Percentiles rank a stretch among this genome's conserved stretches.
Conservation (phyloP, 2,113 vertebrate genomes). For the Pyxicephalus adspersus region DNA sequence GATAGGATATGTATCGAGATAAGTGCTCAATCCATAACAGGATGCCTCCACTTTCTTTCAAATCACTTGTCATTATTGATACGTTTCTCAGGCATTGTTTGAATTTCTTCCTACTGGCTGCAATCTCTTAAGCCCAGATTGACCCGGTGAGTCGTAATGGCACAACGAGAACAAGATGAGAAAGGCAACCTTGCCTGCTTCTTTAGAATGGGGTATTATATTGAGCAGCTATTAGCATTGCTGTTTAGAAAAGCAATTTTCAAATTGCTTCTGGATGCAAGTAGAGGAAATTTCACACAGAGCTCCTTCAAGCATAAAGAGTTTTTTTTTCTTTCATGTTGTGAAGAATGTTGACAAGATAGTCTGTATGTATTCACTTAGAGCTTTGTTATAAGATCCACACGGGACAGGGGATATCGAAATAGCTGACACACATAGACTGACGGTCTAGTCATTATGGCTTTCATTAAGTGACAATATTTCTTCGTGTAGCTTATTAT, state of each 20-base stretch:
- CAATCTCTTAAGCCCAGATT: conserved; percentile 35
- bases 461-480: not conserved
- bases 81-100: conserved; percentile 20
- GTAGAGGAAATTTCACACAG: conserved; percentile 37
- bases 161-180: conserved; percentile 22
- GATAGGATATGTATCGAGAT: conserved; percentile 24
- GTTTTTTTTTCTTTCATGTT: conserved; percentile 11
- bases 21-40: conserved; percentile 28
- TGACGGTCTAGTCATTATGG: not conserved
- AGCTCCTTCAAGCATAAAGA: conserved; percentile 25
- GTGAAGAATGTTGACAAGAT: conserved; percentile 26
- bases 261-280: conserved; percentile 29
- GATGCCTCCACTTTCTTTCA: conserved; percentile 17
- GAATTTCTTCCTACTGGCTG: conserved; percentile 20
- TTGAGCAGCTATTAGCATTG: conserved; percentile 37
- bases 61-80: conserved; percentile 34
- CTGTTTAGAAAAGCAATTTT: conserved; percentile 45
- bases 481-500: too few relatives aligned
- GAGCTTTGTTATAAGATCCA: conserved; percentile 10
- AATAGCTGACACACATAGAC: not conserved
- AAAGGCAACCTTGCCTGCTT: not conserved
- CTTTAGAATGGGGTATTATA: conserved; percentile 29
- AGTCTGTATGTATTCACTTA: conserved; percentile 5
- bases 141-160: conserved; percentile 21
- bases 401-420: not conserved